These are phyloP conservation scores for Heteropelma amictum DNA, from an alignment of 2,888 invertebrate species.

Conservation along the genomic window DNA sequence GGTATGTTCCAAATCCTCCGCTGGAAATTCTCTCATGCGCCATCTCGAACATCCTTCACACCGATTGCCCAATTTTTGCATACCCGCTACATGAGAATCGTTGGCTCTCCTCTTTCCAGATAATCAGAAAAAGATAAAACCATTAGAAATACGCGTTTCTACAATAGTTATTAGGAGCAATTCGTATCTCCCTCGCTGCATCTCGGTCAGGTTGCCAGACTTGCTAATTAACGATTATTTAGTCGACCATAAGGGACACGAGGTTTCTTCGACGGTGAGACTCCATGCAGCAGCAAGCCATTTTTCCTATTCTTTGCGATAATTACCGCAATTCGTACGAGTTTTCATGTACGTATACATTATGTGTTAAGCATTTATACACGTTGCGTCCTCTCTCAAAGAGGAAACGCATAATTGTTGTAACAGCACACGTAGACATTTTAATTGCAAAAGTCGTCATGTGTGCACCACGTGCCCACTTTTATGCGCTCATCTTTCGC, in stretches of 20 bases:
- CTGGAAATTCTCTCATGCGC: no score
- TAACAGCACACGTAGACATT: constrained; percentile 25
- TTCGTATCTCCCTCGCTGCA: neutral
- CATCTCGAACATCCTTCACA: neutral
- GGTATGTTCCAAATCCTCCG: no score
- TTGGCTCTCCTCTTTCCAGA: neutral
- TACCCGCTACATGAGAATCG: neutral
- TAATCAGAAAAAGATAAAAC: neutral
- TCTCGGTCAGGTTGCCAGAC: constrained; percentile 7
- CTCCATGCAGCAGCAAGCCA: no score
- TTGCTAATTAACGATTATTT: constrained; percentile 52
- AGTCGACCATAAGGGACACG: constrained; percentile 27
- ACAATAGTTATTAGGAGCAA: constrained; percentile 28
- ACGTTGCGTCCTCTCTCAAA: neutral
- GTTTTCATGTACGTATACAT: neutral
- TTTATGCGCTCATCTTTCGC: constrained; percentile 1
- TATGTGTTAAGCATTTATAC: neutral
- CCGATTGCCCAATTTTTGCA: neutral
- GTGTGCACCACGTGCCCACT: constrained; percentile 36
- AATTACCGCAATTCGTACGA: constrained; percentile 1
- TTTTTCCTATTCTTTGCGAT: constrained; percentile 6
- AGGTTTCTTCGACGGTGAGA: neutral
- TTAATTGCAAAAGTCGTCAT: constrained; percentile 35
- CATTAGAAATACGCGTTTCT: constrained; percentile 1
- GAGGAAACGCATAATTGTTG: constrained; percentile 45